Evolutionary conservation across 2,113 vertebrate species (phyloP).

Genomic region (Geococcyx californianus): DNA sequence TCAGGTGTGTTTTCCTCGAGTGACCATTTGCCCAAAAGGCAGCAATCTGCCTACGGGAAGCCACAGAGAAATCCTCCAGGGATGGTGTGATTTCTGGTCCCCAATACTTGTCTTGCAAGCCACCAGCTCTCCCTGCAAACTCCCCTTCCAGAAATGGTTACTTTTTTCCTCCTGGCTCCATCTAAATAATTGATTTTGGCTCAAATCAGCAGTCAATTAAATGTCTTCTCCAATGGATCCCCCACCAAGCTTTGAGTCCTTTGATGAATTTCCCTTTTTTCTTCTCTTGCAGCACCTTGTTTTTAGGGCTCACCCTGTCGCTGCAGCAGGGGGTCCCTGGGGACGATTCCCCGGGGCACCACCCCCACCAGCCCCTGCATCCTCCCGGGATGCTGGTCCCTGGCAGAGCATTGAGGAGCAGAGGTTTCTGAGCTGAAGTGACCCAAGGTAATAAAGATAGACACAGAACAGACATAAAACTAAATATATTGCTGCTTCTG

Average conservation of each 20-base stretch:
- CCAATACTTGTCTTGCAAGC: neutral
- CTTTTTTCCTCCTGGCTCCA: too few species aligned
- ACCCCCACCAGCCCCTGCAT: neutral
- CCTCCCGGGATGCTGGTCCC: neutral
- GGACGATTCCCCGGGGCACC: too few species aligned
- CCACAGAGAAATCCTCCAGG: neutral
- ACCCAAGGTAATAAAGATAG: neutral
- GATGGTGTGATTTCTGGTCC: neutral
- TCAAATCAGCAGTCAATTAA: neutral
- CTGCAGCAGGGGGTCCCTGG: neutral
- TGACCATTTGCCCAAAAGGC: neutral
- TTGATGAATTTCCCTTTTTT: neutral
- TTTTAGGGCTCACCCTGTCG: neutral
- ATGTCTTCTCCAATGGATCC: neutral
- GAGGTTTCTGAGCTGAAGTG: neutral
- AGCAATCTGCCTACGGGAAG: fast-evolving
- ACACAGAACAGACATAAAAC: neutral
- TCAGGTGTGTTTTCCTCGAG: neutral
- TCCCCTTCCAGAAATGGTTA: too few species aligned
- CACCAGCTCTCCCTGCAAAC: too few species aligned
- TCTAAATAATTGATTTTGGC: neutral
- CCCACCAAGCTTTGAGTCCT: neutral
- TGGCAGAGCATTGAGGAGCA: neutral
- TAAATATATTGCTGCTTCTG: neutral
- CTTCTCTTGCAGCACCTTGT: neutral